Conservation (phyloP, 2,113 vertebrate genomes). For the Equus przewalskii region DNA sequence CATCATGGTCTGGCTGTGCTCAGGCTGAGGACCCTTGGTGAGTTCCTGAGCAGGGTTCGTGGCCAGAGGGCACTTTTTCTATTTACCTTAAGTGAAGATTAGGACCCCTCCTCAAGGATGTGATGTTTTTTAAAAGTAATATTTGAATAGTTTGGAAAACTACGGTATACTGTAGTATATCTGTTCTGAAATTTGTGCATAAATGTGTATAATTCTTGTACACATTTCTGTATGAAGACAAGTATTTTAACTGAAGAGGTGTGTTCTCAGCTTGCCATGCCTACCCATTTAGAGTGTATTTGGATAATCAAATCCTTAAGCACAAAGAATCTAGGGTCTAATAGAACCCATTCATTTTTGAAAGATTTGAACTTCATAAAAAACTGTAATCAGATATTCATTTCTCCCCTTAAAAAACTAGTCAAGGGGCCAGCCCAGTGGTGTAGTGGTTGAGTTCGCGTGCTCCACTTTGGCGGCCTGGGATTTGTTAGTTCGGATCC, state of each 20-base stretch:
- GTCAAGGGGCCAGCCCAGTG: not conserved
- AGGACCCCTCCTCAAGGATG: not conserved
- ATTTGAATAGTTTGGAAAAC: not conserved
- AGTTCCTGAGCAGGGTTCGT: not conserved
- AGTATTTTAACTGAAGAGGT: not conserved
- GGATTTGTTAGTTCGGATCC: too few relatives aligned
- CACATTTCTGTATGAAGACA: not conserved
- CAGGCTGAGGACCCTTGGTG: not conserved
- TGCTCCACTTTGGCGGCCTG: too few relatives aligned
- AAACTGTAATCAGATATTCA: not conserved
- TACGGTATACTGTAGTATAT: not conserved
- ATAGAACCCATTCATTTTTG: constrained; percentile 6
- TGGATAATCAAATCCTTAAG: not conserved
- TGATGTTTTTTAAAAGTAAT: not conserved
- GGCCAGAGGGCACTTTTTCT: not conserved
- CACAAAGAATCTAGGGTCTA: not conserved
- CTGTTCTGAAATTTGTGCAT: not conserved
- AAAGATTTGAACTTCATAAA: not conserved
- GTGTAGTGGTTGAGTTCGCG: too few relatives aligned
- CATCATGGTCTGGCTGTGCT: not conserved
- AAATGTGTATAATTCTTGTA: too few relatives aligned
- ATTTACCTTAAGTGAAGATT: not conserved
- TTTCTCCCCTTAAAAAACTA: not conserved
- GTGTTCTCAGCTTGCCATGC: not conserved
- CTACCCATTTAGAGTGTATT: not conserved